phyloP scores from a whole-genome alignment of 2,888 invertebrate genomes.

The Eupelmus urozonus region DNA sequence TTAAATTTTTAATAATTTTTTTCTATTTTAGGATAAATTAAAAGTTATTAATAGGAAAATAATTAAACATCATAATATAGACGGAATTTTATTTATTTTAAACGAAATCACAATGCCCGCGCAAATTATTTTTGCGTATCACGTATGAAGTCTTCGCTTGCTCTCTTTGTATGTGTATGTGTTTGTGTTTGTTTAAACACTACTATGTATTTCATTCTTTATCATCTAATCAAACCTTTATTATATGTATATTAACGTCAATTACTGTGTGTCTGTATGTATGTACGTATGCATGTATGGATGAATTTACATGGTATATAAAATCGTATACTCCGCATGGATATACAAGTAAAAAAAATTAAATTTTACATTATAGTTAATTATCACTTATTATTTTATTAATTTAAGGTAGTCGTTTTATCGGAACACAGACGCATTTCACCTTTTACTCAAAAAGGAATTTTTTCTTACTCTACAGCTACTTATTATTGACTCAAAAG shows the following conservation, averaged over 20 bases:
- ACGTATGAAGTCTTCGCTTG: conserved; percentile 63
- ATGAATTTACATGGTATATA: conserved; percentile 60
- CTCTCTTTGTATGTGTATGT: conserved; percentile 58
- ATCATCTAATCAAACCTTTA: conserved; percentile 65
- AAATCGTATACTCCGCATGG: conserved; percentile 53
- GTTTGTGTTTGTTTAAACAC: conserved; percentile 55
- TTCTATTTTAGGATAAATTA: not conserved
- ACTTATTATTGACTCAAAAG: conserved; percentile 42
- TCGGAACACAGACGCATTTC: conserved; percentile 37
- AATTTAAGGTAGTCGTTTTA: conserved; percentile 39
- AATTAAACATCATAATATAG: conserved; percentile 62
- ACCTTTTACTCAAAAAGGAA: conserved; percentile 32
- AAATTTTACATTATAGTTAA: conserved; percentile 41
- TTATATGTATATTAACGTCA: conserved; percentile 63
- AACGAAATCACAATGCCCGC: conserved; percentile 69
- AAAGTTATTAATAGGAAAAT: conserved; percentile 31
- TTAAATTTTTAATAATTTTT: not conserved
- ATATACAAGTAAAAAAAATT: conserved; percentile 52
- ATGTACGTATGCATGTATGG: conserved; percentile 61
- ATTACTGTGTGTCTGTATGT: conserved; percentile 55
- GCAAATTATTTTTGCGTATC: conserved; percentile 68
- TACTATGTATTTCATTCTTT: conserved; percentile 65
- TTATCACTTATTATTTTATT: conserved; percentile 38
- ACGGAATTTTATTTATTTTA: conserved; percentile 67
- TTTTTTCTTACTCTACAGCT: conserved; percentile 30